A percentile compares a stretch with the other conserved stretches of the same genome.
phyloP scores from a whole-genome alignment of 2,888 invertebrate genomes.

The Hypomecis atomaria region DNA sequence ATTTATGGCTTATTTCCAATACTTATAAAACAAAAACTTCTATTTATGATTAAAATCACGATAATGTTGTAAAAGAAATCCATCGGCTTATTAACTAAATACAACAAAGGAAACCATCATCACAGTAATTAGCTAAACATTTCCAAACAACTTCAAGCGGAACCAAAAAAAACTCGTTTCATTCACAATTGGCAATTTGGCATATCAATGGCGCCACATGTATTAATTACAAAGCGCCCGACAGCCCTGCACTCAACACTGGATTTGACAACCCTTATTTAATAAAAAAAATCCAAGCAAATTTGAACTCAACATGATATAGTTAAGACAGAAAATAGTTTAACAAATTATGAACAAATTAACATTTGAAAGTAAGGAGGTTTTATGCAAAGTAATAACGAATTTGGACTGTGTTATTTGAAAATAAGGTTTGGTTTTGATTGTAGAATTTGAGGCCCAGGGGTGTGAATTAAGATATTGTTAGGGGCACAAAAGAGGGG shows the following conservation, averaged over 20 bases:
- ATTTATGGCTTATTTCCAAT: too few relatives aligned
- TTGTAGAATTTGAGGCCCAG: constrained; percentile 54
- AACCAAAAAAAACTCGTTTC: constrained; percentile 29
- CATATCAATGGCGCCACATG: constrained; percentile 78
- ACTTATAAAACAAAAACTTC: too few relatives aligned
- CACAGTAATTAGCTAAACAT: constrained; percentile 9
- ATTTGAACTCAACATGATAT: constrained; percentile 39
- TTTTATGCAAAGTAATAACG: constrained; percentile 5
- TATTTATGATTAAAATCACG: too few relatives aligned
- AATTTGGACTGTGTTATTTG: constrained; percentile 43
- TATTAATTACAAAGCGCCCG: constrained; percentile 81
- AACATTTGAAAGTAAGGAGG: constrained; percentile 63
- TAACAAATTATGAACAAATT: constrained; percentile 54
- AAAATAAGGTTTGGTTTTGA: constrained; percentile 46
- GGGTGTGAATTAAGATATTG: constrained; percentile 83
- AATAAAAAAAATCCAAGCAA: constrained; percentile 43
- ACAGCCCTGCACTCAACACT: constrained; percentile 66
- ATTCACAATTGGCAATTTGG: constrained; percentile 67
- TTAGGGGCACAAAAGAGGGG: constrained; percentile 69
- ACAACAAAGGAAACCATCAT: constrained; percentile 1
- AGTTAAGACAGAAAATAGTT: constrained; percentile 49
- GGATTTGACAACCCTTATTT: constrained; percentile 73
- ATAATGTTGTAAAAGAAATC: too few relatives aligned
- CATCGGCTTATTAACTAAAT: not conserved
- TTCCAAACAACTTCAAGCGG: constrained; percentile 21